phyloP scores from a whole-genome alignment of 2,888 invertebrate species.

The Cryptocephalus primarius region DNA sequence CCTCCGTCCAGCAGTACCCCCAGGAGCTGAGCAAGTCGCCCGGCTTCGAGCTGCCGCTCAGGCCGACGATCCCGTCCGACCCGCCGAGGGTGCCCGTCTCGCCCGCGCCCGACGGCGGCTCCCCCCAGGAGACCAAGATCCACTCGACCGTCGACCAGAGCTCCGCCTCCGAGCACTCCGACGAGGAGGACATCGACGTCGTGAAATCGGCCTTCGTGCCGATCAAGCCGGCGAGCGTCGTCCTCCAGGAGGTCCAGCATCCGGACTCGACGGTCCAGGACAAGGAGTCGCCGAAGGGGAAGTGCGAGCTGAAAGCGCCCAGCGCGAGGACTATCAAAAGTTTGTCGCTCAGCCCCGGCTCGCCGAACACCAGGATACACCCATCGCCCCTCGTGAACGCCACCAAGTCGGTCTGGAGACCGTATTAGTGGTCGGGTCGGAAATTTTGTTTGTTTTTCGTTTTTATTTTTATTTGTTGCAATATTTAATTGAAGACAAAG shows the following conservation, averaged over 20 bases:
- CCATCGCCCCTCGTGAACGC: conserved; percentile 36
- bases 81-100: conserved; percentile 37
- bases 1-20: conserved; percentile 12
- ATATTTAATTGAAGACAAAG: conserved; percentile 8
- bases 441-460: conserved; percentile 3
- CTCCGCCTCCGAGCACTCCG: conserved; percentile 51
- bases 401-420: conserved; percentile 64
- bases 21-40: conserved; percentile 22
- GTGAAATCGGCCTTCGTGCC: conserved; percentile 67
- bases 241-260: conserved; percentile 42
- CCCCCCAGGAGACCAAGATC: conserved; percentile 44
- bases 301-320: conserved; percentile 51
- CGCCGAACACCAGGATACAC: conserved; percentile 45
- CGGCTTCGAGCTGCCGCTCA: conserved; percentile 23
- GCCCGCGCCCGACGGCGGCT: conserved; percentile 46
- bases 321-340: conserved; percentile 45
- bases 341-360: conserved; percentile 26
- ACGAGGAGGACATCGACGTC: conserved; percentile 58
- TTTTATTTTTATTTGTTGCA: conserved; percentile 12
- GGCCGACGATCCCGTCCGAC: conserved; percentile 22
- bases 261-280: conserved; percentile 50
- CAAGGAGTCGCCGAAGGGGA: conserved; percentile 30
- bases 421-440: conserved; percentile 44
- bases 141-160: conserved; percentile 50
- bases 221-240: conserved; percentile 48